A percentile compares a stretch with the other conserved stretches of the same genome.
phyloP scores from a whole-genome alignment of 2,797 vertebrate genomes.

The Paedocypris micromegethes region DNA sequence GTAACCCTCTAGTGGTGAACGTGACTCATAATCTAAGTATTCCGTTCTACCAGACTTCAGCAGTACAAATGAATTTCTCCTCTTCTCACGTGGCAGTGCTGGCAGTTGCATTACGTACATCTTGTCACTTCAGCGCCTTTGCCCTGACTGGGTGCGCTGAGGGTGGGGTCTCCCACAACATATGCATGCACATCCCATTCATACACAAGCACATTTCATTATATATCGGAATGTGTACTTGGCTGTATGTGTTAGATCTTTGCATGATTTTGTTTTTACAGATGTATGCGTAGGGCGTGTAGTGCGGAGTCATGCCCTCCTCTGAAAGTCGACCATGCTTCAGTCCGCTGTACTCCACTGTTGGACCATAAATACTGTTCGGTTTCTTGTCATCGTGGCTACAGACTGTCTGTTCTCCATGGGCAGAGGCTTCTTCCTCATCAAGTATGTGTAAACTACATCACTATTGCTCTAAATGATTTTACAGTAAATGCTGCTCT shows the following conservation, averaged over 20 bases:
- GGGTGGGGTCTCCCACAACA: conserved; percentile 68
- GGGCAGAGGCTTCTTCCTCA: conserved; percentile 53
- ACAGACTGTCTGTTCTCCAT: conserved; percentile 60
- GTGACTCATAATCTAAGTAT: conserved; percentile 67
- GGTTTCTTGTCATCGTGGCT: conserved; percentile 75
- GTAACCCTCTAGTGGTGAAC: conserved; percentile 80
- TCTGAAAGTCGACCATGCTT: conserved; percentile 64
- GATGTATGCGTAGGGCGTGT: conserved; percentile 67
- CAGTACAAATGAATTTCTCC: conserved; percentile 81
- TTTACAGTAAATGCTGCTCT: too few species aligned
- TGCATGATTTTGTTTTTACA: conserved; percentile 47
- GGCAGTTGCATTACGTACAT: conserved; percentile 79
- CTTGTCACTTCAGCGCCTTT: conserved; percentile 68
- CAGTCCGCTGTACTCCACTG: conserved; percentile 71
- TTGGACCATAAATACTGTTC: conserved; percentile 67
- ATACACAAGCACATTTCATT: neutral
- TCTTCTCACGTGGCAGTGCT: conserved; percentile 77
- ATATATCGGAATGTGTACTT: neutral
- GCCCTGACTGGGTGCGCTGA: conserved; percentile 78
- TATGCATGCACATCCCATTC: conserved; percentile 21
- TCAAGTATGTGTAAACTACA: conserved; percentile 55
- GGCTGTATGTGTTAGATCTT: neutral
- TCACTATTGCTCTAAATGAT: too few species aligned
- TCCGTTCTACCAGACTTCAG: conserved; percentile 61
- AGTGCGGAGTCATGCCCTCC: conserved; percentile 62